Conservation (phyloP, 2,797 vertebrate species). For the Dendrocincla fuliginosa region DNA sequence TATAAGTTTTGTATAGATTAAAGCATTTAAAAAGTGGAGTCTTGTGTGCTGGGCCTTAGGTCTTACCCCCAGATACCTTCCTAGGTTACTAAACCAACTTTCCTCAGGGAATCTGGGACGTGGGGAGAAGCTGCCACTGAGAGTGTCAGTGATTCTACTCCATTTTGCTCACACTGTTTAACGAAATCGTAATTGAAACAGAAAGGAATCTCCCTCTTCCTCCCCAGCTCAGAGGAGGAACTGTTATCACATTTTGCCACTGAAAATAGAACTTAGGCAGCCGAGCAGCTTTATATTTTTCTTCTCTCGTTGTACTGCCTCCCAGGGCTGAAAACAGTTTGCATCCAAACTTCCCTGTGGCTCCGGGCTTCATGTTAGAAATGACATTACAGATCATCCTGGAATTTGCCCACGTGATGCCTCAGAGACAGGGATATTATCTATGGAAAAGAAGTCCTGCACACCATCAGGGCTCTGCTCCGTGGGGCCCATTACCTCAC, state of each 20-base stretch:
- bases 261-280: not conserved
- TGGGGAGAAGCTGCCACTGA: not conserved
- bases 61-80: not conserved
- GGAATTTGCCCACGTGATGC: not conserved
- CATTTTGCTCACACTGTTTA: not conserved
- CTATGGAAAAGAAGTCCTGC: not conserved
- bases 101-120: not conserved
- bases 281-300: not conserved
- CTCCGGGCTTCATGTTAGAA: not conserved
- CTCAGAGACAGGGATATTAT: not conserved
- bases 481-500: not conserved
- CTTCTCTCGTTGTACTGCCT: not conserved
- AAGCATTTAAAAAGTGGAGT: not conserved
- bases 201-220: not conserved
- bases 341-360: not conserved
- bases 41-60: not conserved
- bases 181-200: not conserved
- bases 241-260: not conserved
- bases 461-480: not conserved
- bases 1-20: not conserved
- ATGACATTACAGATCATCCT: not conserved
- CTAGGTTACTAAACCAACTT: not conserved
- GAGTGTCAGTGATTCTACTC: not conserved
- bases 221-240: not conserved
- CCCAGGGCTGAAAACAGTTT: not conserved